Evolutionary conservation across 2,888 invertebrate species (phyloP).

Genomic region (Cheilosia grossa): DNA sequence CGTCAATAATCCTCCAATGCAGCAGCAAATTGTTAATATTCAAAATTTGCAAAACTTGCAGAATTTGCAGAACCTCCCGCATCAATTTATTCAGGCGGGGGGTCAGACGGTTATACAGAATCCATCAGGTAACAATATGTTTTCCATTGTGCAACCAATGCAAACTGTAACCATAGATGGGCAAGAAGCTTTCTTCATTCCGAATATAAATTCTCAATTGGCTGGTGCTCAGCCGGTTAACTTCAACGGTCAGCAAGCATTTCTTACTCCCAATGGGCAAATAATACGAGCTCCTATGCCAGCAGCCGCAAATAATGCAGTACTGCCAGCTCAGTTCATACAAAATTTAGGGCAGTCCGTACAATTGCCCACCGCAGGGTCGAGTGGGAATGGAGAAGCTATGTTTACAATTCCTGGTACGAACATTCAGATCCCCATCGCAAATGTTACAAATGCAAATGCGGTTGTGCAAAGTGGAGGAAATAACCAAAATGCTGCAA

Average conservation of each 20-base stretch:
- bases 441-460: constrained; percentile 76
- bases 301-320: constrained; percentile 79
- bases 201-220: constrained; percentile 86
- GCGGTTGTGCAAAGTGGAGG: constrained; percentile 75
- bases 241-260: constrained; percentile 85
- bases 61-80: constrained; percentile 76
- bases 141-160: constrained; percentile 88
- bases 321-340: constrained; percentile 88
- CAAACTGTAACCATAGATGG: constrained; percentile 96
- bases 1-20: constrained; percentile 76
- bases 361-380: constrained; percentile 86
- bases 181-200: constrained; percentile 96
- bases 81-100: constrained; percentile 78
- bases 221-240: constrained; percentile 84
- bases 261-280: constrained; percentile 86
- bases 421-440: constrained; percentile 85
- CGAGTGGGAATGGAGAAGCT: constrained; percentile 78
- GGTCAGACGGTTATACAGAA: constrained; percentile 77
- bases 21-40: constrained; percentile 77
- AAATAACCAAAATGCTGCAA: constrained; percentile 78
- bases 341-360: constrained; percentile 89
- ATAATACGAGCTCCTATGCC: constrained; percentile 88
- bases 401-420: constrained; percentile 85
- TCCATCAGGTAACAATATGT: constrained; percentile 80
- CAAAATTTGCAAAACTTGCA: constrained; percentile 73